phyloP scores from a whole-genome alignment of 2,797 vertebrate genomes.

The Falco peregrinus region DNA sequence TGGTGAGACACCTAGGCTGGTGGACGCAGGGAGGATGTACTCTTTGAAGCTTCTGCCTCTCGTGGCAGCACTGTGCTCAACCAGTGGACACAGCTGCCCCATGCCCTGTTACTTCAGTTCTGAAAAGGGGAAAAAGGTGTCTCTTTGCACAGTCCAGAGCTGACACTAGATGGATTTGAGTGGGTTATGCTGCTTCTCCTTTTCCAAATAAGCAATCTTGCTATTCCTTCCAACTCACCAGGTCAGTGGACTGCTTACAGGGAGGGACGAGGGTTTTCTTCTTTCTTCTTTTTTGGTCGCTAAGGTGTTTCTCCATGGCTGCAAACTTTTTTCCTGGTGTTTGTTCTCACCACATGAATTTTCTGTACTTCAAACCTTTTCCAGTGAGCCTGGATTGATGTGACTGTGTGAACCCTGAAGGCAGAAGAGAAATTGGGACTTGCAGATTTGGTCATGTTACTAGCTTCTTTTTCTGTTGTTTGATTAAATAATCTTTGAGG shows the following conservation, averaged over 20 bases:
- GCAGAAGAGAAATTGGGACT: neutral
- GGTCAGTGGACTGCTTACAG: neutral
- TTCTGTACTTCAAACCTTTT: neutral
- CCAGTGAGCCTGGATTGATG: neutral
- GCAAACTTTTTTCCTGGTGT: neutral
- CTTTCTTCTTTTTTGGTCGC: neutral
- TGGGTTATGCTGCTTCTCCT: neutral
- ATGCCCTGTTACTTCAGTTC: neutral
- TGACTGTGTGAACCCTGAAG: neutral
- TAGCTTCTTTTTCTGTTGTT: neutral
- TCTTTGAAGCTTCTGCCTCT: neutral
- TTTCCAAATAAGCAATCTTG: neutral
- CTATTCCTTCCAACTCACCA: neutral
- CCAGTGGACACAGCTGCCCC: neutral
- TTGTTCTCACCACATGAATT: fast-evolving
- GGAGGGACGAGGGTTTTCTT: neutral
- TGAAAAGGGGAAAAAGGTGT: neutral
- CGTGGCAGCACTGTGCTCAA: neutral
- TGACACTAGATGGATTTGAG: fast-evolving
- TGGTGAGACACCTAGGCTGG: neutral
- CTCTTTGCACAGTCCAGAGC: neutral
- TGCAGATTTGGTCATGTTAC: neutral
- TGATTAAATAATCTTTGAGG: neutral
- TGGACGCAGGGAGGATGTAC: neutral
- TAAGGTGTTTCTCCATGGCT: neutral